Conservation (phyloP, 2,797 vertebrate genomes). For the Emydoidea blandingii region DNA sequence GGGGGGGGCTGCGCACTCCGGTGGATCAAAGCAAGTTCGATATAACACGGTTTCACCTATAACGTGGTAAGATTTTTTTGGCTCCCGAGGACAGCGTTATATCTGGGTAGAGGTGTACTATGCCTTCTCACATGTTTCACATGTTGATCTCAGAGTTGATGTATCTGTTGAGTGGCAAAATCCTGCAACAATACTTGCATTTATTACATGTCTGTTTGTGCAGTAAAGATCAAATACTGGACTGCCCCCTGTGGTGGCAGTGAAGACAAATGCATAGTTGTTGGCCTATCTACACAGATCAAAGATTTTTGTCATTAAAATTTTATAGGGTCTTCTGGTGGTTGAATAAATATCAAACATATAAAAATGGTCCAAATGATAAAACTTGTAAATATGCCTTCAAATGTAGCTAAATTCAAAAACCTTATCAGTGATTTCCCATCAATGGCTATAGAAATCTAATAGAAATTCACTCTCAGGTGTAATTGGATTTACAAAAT, state of each 20-base stretch:
- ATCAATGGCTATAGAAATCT: not conserved
- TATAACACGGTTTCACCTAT: too few relatives aligned
- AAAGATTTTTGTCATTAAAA: conserved; percentile 39
- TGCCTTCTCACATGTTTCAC: not conserved
- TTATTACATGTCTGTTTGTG: conserved; percentile 25
- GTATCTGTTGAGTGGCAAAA: conserved; percentile 38
- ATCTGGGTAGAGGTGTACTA: not conserved
- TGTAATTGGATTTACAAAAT: not conserved
- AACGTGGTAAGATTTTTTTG: too few relatives aligned
- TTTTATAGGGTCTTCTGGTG: not conserved
- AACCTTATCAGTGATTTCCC: conserved; percentile 8
- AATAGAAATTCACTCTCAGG: not conserved
- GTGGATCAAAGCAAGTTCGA: too few relatives aligned
- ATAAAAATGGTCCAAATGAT: conserved; percentile 28
- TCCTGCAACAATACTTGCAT: conserved; percentile 30
- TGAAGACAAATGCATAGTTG: conserved; percentile 37
- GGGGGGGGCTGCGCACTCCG: too few relatives aligned
- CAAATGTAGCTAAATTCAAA: conserved; percentile 25
- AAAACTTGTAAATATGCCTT: not conserved
- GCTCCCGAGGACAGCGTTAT: too few relatives aligned
- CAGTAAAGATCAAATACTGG: conserved; percentile 42
- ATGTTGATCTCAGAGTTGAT: not conserved
- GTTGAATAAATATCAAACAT: conserved; percentile 22
- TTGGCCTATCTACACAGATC: conserved; percentile 58
- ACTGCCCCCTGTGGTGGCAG: conserved; percentile 36